phyloP scores from a whole-genome alignment of 2,888 invertebrate genomes.

The Schizaphis graminum region DNA sequence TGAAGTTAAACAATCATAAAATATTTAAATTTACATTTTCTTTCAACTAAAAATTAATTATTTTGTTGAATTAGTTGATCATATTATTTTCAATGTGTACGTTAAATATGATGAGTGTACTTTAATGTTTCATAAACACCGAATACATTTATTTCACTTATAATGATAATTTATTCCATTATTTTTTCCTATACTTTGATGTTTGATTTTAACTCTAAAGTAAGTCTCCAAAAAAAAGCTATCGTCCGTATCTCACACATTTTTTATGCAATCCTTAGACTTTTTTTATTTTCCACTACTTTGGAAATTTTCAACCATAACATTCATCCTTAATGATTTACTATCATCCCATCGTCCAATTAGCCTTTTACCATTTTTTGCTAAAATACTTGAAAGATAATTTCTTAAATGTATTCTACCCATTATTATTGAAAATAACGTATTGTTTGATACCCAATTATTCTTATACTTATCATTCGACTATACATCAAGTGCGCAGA shows the following conservation, averaged over 20 bases:
- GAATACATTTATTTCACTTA: neutral
- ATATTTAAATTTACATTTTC: neutral
- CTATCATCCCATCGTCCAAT: too few relatives aligned
- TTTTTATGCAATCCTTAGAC: too few relatives aligned
- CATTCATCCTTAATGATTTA: too few relatives aligned
- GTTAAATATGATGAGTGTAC: neutral
- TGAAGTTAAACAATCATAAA: neutral
- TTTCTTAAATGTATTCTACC: too few relatives aligned
- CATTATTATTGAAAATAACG: too few relatives aligned
- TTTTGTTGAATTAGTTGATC: neutral
- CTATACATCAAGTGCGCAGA: neutral
- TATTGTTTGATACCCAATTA: too few relatives aligned
- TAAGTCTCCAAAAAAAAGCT: neutral
- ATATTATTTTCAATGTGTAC: neutral
- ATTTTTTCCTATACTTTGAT: neutral
- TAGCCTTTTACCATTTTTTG: too few relatives aligned
- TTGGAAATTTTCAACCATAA: too few relatives aligned
- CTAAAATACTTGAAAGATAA: too few relatives aligned
- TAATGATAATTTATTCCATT: neutral
- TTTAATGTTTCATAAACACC: neutral
- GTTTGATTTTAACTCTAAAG: neutral
- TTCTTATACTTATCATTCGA: neutral
- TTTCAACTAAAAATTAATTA: neutral
- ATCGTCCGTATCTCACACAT: too few relatives aligned
- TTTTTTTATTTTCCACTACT: too few relatives aligned